These are phyloP conservation scores for Phalangium opilio DNA, from an alignment of 2,888 invertebrate species.

Conservation along the genomic window DNA sequence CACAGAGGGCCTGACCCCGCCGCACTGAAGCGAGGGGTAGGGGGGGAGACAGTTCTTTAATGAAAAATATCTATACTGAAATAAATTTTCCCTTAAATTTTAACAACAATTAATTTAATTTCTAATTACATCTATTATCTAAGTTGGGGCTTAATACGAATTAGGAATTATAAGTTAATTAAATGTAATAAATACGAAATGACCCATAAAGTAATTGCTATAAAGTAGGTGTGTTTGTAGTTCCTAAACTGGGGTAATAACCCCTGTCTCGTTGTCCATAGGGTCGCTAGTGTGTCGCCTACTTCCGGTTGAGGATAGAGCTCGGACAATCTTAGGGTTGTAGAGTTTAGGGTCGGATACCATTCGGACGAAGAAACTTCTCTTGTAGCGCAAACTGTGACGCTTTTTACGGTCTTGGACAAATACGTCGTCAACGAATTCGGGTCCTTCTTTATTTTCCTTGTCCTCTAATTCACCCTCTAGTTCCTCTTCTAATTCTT, in stretches of 20 bases:
- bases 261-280: constrained; percentile 17
- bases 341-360: constrained; percentile 93
- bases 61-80: too few species aligned
- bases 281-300: constrained; percentile 19
- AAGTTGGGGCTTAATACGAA: too few species aligned
- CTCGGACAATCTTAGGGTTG: constrained; percentile 59
- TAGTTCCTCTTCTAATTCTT: constrained; percentile 49
- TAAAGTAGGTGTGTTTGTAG: too few species aligned
- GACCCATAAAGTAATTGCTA: too few species aligned
- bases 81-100: too few species aligned
- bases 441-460: constrained; percentile 23
- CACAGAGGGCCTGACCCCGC: too few species aligned
- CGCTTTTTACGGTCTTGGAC: constrained; percentile 37
- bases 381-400: constrained; percentile 70
- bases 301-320: constrained; percentile 17
- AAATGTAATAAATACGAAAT: too few species aligned
- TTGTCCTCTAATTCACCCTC: constrained; percentile 32
- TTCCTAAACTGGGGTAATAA: constrained; percentile 17
- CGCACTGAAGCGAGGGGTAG: too few species aligned
- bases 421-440: constrained; percentile 25
- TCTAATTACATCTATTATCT: too few species aligned
- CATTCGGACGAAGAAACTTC: constrained; percentile 94
- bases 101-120: too few species aligned
- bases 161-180: too few species aligned
- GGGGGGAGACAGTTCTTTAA: too few species aligned